Conservation (phyloP, 2,113 vertebrate species). For the Chaetorhynchus papuensis region DNA sequence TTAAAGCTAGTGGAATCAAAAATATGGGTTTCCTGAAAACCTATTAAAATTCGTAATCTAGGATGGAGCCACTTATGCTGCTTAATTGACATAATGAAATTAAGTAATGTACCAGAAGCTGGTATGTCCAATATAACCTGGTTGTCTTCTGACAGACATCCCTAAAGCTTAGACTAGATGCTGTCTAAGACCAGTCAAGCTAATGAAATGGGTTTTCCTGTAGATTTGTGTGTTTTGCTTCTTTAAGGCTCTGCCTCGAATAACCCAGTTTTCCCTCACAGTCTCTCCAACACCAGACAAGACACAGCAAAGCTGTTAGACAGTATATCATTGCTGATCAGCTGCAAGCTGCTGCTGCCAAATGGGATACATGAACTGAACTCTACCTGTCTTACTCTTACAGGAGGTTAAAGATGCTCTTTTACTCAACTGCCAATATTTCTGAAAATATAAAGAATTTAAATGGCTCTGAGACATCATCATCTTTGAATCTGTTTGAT, state of each 20-base stretch:
- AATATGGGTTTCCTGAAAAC: neutral
- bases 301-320: neutral
- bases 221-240: neutral
- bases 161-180: neutral
- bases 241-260: neutral
- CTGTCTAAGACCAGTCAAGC: neutral
- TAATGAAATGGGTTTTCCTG: neutral
- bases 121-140: neutral
- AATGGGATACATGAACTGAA: neutral
- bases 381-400: neutral
- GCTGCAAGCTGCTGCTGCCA: neutral
- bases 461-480: neutral
- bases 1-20: neutral
- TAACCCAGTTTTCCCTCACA: constrained; percentile 4
- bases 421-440: neutral
- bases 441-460: neutral
- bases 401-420: neutral
- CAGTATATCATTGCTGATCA: neutral
- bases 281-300: constrained; percentile 2
- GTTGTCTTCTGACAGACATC: neutral
- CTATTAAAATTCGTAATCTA: neutral
- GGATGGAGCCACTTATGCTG: neutral
- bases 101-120: neutral
- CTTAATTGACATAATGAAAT: neutral
- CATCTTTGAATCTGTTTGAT: neutral